Percentiles rank a stretch among this genome's conserved stretches.
Conservation (phyloP, 2,888 invertebrate genomes). For the Eilema depressum region DNA sequence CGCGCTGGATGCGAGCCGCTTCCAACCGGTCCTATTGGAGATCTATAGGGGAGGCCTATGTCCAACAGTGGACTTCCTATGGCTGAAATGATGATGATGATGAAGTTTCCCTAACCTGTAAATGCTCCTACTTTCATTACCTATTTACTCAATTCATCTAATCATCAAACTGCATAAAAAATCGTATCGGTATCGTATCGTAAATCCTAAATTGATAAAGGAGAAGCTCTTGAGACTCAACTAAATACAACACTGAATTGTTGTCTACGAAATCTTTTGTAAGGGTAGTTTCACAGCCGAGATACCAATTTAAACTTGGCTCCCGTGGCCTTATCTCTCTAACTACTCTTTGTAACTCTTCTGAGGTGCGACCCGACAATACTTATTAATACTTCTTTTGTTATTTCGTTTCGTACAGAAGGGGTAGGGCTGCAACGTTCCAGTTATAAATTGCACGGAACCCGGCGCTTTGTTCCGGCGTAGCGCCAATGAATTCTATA, state of each 20-base stretch:
- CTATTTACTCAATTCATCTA: no score
- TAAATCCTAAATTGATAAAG: background rate
- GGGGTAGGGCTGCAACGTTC: slow-evolving; percentile 31
- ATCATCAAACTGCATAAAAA: no score
- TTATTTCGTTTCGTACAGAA: slow-evolving; percentile 27
- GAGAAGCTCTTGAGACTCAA: background rate
- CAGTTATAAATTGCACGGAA: slow-evolving; percentile 44
- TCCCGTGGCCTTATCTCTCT: slow-evolving; percentile 10
- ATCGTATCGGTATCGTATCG: background rate
- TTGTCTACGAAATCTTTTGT: background rate
- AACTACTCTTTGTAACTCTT: slow-evolving; percentile 12
- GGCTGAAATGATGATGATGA: no score
- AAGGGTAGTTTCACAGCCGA: background rate
- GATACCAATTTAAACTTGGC: slow-evolving; percentile 1
- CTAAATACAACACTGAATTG: background rate
- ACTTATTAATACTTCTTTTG: slow-evolving; percentile 43
- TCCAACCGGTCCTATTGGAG: no score
- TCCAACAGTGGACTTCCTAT: no score
- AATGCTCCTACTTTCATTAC: background rate
- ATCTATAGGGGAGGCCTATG: no score
- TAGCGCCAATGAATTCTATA: slow-evolving; percentile 52
- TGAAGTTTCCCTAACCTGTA: no score
- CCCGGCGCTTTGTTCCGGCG: slow-evolving; percentile 43
- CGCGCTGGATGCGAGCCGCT: no score
- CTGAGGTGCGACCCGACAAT: slow-evolving; percentile 18